Evolutionary conservation across 2,888 invertebrate genomes (phyloP), one percentile per base, ranked within the genome.

Genomic region (Philopedon plagiatum): DNA sequence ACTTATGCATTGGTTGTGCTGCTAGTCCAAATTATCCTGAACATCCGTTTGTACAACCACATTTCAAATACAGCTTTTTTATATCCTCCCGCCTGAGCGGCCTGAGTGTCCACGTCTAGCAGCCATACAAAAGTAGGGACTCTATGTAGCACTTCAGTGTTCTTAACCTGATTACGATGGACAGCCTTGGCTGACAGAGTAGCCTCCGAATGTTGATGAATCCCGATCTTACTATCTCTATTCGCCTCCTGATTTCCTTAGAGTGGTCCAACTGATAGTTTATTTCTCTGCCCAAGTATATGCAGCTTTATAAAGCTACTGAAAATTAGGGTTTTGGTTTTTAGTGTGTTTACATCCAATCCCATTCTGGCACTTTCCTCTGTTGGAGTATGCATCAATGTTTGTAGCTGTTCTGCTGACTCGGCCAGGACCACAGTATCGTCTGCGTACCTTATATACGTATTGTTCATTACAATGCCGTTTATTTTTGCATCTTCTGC

Each of bases 181-280:
- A 13, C 13, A 37, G 13, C 5, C 15, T 18, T 58, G 37, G 34
- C 11, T 58, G 9, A 37, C 18, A 58, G 15, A 58, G 2, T 32
- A 34, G 13, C 9, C 34, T 58, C 5, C 21, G 58, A 0, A 58
- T 58, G 9, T 58, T 32, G 9, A 58, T n/a, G 15, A 58, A 58
- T 34, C 58, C 58, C 8, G 37, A 7, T 18, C 32, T 37, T 18
- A 34, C 58, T 34, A 61, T 61, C 19, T 61, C 61, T 3, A 21
- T 61, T 18, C 61, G 8, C 15, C 44, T 61, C 46, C 39, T 37
- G 15, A 37, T 58, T 13, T 58, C 58, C 21, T 61, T 61, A 7
- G 61, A n/a, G 1, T 46, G 61, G 46, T 61, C 13, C 4, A 41
- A 37, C 41, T 61, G 23, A 46, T 21, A 29, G 26, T 61, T 61